Evolutionary conservation across 2,888 invertebrate species (phyloP).

Genomic region (Drosophila kuntzei): DNA sequence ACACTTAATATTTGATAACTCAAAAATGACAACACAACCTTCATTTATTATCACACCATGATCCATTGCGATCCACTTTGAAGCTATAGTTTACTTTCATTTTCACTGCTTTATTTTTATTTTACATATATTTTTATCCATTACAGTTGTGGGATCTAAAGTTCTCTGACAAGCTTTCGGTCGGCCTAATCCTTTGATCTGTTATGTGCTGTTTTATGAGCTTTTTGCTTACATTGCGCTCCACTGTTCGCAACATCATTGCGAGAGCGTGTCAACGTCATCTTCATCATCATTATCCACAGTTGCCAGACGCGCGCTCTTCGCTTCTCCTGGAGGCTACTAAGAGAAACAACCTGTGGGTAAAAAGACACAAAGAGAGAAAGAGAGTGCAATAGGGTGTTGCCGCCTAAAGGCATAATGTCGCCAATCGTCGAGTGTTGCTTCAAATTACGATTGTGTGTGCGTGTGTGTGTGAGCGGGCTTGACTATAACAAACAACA

Average conservation of each 20-base stretch:
- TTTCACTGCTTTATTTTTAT: too few relatives aligned
- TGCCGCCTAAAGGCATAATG: constrained; percentile 38
- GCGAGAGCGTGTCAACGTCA: constrained; percentile 49
- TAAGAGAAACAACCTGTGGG: constrained; percentile 39
- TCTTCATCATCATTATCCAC: constrained; percentile 72
- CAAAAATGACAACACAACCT: too few relatives aligned
- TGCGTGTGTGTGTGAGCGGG: too few relatives aligned
- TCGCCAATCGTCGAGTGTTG: constrained; percentile 57
- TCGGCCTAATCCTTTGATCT: neutral
- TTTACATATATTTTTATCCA: too few relatives aligned
- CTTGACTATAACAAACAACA: constrained; percentile 22
- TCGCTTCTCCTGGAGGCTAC: constrained; percentile 9
- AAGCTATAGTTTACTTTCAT: neutral
- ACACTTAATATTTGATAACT: too few relatives aligned
- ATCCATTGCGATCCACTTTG: neutral
- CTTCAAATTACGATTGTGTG: constrained; percentile 50
- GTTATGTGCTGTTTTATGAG: neutral
- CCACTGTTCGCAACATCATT: constrained; percentile 1
- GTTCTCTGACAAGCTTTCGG: neutral
- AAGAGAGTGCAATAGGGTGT: constrained; percentile 9
- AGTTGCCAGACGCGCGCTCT: constrained; percentile 53
- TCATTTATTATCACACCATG: neutral
- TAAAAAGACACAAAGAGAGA: neutral
- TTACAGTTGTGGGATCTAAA: neutral
- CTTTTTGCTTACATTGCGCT: neutral